phyloP scores from a whole-genome alignment of 2,113 vertebrate species.

The Macrotus californicus region DNA sequence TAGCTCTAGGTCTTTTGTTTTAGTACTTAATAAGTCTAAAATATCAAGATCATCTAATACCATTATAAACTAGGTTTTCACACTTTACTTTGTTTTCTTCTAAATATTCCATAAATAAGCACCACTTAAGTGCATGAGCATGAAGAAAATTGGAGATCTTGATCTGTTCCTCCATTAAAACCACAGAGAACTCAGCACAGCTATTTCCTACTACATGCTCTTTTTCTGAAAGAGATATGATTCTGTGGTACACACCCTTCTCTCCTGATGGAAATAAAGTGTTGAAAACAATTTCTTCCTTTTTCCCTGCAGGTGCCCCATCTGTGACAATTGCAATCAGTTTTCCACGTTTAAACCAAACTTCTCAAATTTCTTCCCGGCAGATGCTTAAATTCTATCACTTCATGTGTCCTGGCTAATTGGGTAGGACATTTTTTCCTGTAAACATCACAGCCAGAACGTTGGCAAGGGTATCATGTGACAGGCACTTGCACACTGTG shows the following conservation, averaged over 20 bases:
- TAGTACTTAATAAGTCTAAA: constrained; percentile 21
- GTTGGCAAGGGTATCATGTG: constrained; percentile 46
- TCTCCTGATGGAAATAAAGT: constrained; percentile 23
- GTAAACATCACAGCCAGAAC: constrained; percentile 44
- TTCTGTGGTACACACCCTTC: neutral
- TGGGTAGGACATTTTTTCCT: constrained; percentile 23
- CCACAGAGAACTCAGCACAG: neutral
- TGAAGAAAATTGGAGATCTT: constrained; percentile 8
- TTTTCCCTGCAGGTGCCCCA: neutral
- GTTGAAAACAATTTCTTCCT: neutral
- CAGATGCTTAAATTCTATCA: constrained; percentile 62
- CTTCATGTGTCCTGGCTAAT: constrained; percentile 55
- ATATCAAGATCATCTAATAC: neutral
- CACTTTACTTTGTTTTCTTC: neutral
- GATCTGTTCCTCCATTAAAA: neutral
- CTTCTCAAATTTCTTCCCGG: constrained; percentile 60
- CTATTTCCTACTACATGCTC: neutral
- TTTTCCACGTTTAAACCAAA: constrained; percentile 48
- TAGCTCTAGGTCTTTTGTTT: neutral
- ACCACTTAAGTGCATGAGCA: neutral
- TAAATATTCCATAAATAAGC: neutral
- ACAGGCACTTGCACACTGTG: constrained; percentile 10
- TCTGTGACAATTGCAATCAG: constrained; percentile 53
- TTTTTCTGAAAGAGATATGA: neutral
- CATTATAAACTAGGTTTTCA: neutral